Evolutionary conservation across 2,113 vertebrate genomes (phyloP).

Genomic region (Lampris megalopsis): DNA sequence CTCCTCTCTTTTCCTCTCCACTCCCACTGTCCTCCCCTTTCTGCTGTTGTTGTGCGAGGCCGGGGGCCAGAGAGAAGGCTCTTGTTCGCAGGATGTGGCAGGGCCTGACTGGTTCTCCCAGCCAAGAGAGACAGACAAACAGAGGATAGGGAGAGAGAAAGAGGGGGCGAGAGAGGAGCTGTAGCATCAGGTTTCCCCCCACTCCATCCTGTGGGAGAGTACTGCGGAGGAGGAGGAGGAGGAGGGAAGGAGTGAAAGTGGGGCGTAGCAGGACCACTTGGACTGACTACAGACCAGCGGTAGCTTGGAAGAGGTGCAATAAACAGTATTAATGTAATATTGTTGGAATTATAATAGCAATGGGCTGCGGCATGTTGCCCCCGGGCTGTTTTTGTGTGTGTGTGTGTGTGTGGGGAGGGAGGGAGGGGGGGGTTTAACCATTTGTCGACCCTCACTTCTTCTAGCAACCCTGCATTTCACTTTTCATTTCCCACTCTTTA

Average conservation of each 20-base stretch:
- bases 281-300: too few relatives aligned
- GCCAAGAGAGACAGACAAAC: conserved; percentile 10
- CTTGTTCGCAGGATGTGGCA: conserved; percentile 56
- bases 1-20: background rate
- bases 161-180: background rate
- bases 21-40: conserved; percentile 11
- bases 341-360: too few relatives aligned
- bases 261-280: background rate
- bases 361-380: too few relatives aligned
- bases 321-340: too few relatives aligned
- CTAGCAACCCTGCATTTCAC: too few relatives aligned
- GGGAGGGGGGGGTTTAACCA: too few relatives aligned
- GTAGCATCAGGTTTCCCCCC: conserved; percentile 44
- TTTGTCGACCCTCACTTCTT: too few relatives aligned
- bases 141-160: conserved; percentile 2
- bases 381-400: too few relatives aligned
- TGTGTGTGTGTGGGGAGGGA: too few relatives aligned
- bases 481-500: too few relatives aligned
- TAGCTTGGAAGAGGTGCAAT: too few relatives aligned
- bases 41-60: conserved; percentile 22
- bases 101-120: conserved; percentile 53
- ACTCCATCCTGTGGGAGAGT: background rate
- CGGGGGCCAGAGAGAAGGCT: conserved; percentile 22
- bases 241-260: background rate
- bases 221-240: background rate